Percentiles rank a stretch among this genome's conserved stretches.
These are phyloP conservation scores for Cathartes aura DNA, from an alignment of 2,113 vertebrate genomes.

Conservation along the genomic window DNA sequence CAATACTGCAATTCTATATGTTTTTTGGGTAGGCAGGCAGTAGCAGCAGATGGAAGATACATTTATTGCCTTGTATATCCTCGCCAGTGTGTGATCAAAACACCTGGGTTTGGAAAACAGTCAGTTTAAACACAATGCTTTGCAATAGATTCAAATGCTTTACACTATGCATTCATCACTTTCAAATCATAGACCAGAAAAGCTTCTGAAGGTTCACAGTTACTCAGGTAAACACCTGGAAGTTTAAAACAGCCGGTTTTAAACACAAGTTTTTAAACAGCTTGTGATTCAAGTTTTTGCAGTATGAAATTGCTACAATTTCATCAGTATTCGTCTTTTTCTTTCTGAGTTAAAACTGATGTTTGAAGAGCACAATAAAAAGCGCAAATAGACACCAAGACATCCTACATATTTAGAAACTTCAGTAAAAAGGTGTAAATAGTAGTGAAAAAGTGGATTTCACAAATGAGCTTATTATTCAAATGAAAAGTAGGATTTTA, in stretches of 20 bases:
- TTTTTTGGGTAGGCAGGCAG: not conserved
- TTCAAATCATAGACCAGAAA: not conserved
- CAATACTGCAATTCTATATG: not conserved
- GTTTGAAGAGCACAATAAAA: not conserved
- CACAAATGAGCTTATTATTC: not conserved
- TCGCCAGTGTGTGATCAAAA: not conserved
- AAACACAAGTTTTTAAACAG: too few relatives aligned
- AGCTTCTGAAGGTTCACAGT: not conserved
- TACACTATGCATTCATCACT: not conserved
- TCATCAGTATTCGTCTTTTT: not conserved
- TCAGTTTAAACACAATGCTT: not conserved
- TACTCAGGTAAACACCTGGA: not conserved
- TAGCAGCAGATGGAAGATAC: not conserved
- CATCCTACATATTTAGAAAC: not conserved
- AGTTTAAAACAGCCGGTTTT: not conserved
- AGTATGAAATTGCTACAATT: not conserved
- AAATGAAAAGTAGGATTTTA: not conserved
- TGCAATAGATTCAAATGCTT: not conserved
- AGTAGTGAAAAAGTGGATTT: not conserved
- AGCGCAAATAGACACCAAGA: not conserved
- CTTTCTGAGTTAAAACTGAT: not conserved
- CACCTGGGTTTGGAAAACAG: not conserved
- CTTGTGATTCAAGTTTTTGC: not conserved
- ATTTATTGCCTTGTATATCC: not conserved
- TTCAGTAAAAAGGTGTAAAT: not conserved